Base-by-base conservation (phyloP, 1,140 invertebrate genomes). In the Papilio aristodemus region DNA sequence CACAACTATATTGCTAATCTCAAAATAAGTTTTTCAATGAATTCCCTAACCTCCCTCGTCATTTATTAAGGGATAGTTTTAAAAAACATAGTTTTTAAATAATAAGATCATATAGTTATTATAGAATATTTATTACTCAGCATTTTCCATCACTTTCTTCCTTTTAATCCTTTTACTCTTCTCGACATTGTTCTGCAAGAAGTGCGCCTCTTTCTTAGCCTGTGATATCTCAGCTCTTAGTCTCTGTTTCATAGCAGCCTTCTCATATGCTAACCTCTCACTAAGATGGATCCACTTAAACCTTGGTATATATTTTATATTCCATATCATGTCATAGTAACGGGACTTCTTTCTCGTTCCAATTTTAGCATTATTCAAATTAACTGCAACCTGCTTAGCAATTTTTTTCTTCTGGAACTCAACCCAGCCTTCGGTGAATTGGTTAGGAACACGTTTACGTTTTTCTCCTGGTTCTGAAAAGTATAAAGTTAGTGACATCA, bases 221-320 rank as follows among this genome's bases (percentile, higher is more conserved):
- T 98, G 96, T 5, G 96, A 94, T 59, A 99, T 96, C 93, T 99
- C 98, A 14, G 95, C 94, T 71, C 95, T 90, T 46, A 99, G 86
- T 86, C 96, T 94, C 85, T 99, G 97, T 84, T 97, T 95, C 74
- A 95, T 95, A 7, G 97, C 95, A 36, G 97, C 97, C 85, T 95
- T 95, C 91, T 99, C 98, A 92, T 99, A 98, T 13, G 96, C 95
- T 68, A 99, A 92, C 79, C 97, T 93, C 91, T 99, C 98, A 83
- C 96, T 97, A 17, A 99, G 92, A 92, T 99, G 97, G 58, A 95
- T 93, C 98, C 98, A 99, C 90, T 98, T 98, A 85, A 99, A 99
- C 73, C 97, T 95, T 7, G 96, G 95, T 66, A 99, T 93, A 90
- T 99, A 99, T 91, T 99, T 99, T 63, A 99, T 96, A 82, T 96